These are phyloP conservation scores for Ispidina lecontei DNA, from an alignment of 2,797 vertebrate genomes.

Conservation along the genomic window DNA sequence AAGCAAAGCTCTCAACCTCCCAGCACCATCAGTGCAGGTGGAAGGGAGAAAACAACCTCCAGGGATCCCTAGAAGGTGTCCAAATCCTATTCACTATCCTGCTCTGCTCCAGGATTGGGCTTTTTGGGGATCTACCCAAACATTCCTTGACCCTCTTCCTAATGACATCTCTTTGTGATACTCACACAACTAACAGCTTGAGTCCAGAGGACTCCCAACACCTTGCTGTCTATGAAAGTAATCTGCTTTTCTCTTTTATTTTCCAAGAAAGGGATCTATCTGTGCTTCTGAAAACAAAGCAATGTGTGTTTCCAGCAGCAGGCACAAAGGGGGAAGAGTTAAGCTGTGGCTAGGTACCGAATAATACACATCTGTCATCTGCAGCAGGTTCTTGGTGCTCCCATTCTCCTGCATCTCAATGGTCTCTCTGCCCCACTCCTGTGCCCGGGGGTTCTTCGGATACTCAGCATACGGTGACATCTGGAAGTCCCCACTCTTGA, in stretches of 20 bases:
- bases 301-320: not conserved
- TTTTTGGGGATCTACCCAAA: not conserved
- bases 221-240: not conserved
- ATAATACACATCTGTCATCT: conserved; percentile 97
- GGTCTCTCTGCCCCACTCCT: conserved; percentile 95
- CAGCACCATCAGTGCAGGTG: not conserved
- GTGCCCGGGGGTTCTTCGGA: conserved; percentile 90
- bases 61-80: not conserved
- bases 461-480: conserved; percentile 96
- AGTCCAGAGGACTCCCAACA: not conserved
- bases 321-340: not conserved
- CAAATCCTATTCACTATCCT: not conserved
- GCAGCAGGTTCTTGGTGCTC: conserved; percentile 97
- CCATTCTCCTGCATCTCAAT: conserved; percentile 99
- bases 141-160: not conserved
- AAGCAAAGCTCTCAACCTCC: not conserved
- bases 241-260: not conserved
- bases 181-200: not conserved
- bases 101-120: not conserved
- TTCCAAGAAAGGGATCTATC: not conserved
- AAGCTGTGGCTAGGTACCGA: conserved; percentile 81
- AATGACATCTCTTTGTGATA: not conserved
- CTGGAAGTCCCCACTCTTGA: conserved; percentile 96
- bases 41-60: not conserved
- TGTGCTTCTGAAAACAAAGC: not conserved